These are phyloP conservation scores for Passer domesticus DNA, from an alignment of 2,113 vertebrate species.

Conservation along the genomic window DNA sequence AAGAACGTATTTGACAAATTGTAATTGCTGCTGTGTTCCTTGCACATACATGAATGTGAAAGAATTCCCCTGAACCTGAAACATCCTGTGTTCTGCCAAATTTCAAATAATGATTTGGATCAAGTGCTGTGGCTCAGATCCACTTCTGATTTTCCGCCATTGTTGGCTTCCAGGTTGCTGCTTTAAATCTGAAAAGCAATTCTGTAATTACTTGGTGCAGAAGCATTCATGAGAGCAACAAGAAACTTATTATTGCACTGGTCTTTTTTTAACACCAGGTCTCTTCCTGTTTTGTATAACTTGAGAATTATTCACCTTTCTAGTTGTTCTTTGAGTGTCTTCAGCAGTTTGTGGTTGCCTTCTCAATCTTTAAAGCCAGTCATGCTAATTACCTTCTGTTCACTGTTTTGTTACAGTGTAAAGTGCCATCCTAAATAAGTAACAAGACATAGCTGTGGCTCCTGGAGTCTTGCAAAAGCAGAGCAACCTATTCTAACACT, in stretches of 20 bases:
- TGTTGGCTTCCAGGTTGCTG: not conserved
- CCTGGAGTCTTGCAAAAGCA: not conserved
- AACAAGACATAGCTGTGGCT: not conserved
- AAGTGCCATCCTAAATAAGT: not conserved
- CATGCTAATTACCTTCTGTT: not conserved
- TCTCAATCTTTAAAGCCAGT: not conserved
- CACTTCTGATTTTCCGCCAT: not conserved
- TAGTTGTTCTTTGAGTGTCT: not conserved
- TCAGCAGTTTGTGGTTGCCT: not conserved
- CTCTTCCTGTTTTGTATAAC: not conserved
- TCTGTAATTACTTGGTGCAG: not conserved
- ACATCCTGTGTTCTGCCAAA: not conserved
- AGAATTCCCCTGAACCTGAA: not conserved
- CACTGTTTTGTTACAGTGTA: not conserved
- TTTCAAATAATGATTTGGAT: conserved; percentile 4
- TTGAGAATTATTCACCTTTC: not conserved
- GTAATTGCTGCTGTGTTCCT: not conserved
- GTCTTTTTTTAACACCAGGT: not conserved
- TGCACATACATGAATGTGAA: not conserved
- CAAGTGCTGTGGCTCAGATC: conserved; percentile 3
- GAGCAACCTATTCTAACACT: not conserved
- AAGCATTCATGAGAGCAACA: conserved; percentile 15
- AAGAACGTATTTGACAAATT: not conserved
- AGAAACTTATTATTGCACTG: not conserved
- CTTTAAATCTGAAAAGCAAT: conserved; percentile 17